phyloP scores from a whole-genome alignment of 1,140 invertebrate species.

The Panulirus ornatus region DNA sequence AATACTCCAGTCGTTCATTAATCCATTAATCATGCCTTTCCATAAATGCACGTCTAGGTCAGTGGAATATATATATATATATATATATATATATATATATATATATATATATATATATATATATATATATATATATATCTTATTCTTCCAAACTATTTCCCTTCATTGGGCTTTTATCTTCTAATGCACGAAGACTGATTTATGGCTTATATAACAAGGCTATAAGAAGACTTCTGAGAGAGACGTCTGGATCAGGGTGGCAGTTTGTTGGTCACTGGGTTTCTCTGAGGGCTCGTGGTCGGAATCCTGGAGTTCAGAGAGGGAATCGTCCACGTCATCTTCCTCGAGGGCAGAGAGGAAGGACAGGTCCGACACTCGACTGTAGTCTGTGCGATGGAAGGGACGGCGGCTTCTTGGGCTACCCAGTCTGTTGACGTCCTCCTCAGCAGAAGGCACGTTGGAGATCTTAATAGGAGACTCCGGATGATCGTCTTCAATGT shows the following conservation, averaged over 20 bases:
- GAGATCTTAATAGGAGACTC: conserved; percentile 39
- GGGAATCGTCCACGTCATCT: conserved; percentile 50
- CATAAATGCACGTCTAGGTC: no score
- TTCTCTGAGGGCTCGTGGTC: conserved; percentile 46
- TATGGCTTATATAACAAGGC: not conserved
- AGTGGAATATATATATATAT: conserved; percentile 19
- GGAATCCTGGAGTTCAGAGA: conserved; percentile 58
- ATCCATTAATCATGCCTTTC: not conserved
- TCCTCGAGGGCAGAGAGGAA: conserved; percentile 65
- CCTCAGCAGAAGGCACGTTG: conserved; percentile 41
- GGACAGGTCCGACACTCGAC: conserved; percentile 61
- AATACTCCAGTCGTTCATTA: not conserved
- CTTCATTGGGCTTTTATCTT: not conserved
- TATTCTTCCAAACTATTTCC: no score
- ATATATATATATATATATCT: conserved; percentile 13
- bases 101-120: conserved; percentile 31
- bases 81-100: conserved; percentile 8
- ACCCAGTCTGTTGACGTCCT: conserved; percentile 40
- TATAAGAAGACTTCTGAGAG: conserved; percentile 61
- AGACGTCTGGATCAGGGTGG: conserved; percentile 64
- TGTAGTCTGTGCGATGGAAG: conserved; percentile 62
- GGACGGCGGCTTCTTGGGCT: conserved; percentile 63
- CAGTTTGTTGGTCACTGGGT: conserved; percentile 28
- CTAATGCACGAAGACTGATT: not conserved
- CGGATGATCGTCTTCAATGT: conserved; percentile 50